Percentiles rank a stretch among this genome's conserved stretches.
These are phyloP conservation scores for Gobius niger DNA, from an alignment of 2,113 vertebrate genomes.

Conservation along the genomic window DNA sequence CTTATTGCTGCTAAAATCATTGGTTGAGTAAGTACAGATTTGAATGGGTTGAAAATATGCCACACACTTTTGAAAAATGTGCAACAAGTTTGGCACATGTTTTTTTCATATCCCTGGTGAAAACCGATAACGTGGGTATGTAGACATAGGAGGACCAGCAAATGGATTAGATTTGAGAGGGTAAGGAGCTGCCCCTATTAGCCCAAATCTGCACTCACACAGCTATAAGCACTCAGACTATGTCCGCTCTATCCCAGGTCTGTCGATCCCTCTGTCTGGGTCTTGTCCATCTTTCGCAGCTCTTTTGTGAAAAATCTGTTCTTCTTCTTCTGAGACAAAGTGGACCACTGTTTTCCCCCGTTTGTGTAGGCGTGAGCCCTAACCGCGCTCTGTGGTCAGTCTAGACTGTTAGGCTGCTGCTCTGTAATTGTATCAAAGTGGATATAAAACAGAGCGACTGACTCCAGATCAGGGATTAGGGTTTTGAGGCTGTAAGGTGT, in stretches of 20 bases:
- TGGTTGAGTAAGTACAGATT: too few relatives aligned
- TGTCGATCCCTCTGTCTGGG: constrained; percentile 33
- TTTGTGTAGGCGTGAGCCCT: constrained; percentile 47
- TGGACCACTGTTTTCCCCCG: constrained; percentile 51
- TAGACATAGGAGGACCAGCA: background rate
- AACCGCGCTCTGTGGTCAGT: constrained; percentile 56
- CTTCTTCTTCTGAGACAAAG: constrained; percentile 52
- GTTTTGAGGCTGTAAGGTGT: constrained; percentile 16
- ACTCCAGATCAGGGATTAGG: constrained; percentile 50
- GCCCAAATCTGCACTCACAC: constrained; percentile 11
- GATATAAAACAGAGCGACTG: constrained; percentile 38
- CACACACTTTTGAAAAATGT: background rate
- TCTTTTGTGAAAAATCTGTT: constrained; percentile 19
- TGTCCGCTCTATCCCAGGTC: constrained; percentile 16
- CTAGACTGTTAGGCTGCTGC: constrained; percentile 38
- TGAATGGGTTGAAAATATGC: background rate
- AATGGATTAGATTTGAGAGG: background rate
- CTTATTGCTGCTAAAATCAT: too few relatives aligned
- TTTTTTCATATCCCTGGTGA: background rate
- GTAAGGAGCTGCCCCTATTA: constrained; percentile 25
- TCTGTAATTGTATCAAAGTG: constrained; percentile 52
- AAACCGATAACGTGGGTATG: constrained; percentile 5
- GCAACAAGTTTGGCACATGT: constrained; percentile 6
- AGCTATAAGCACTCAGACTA: constrained; percentile 12
- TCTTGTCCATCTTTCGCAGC: constrained; percentile 6